phyloP scores from a whole-genome alignment of 1,140 invertebrate genomes.

The Bacillus rossius region DNA sequence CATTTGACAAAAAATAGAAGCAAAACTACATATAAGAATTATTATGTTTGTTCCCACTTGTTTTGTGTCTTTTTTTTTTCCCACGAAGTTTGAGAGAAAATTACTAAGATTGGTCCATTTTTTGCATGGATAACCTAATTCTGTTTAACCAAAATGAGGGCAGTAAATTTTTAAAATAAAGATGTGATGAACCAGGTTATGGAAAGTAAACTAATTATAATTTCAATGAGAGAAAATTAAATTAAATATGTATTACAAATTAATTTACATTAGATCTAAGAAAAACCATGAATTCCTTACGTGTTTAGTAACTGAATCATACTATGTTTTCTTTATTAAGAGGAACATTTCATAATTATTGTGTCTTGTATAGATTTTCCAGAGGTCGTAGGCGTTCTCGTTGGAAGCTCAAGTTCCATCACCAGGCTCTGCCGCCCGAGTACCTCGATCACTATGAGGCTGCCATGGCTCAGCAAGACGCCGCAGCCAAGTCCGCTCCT shows the following conservation, averaged over 20 bases:
- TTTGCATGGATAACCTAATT: too few species aligned
- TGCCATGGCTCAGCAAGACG: constrained; percentile 50
- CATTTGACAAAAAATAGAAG: too few species aligned
- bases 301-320: background rate
- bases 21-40: too few species aligned
- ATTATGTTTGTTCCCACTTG: too few species aligned
- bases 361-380: background rate
- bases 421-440: constrained; percentile 70
- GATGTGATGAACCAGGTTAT: too few species aligned
- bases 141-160: too few species aligned
- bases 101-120: too few species aligned
- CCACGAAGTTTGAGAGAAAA: too few species aligned
- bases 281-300: background rate
- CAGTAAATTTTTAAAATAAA: too few species aligned
- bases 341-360: background rate
- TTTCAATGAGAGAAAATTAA: background rate
- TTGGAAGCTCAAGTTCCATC: constrained; percentile 76
- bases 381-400: constrained; percentile 54
- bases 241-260: background rate
- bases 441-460: constrained; percentile 75
- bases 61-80: too few species aligned
- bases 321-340: background rate
- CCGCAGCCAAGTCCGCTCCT: constrained; percentile 37
- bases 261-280: background rate
- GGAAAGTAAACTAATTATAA: background rate